Percentiles rank a stretch among this genome's conserved stretches.
These are phyloP conservation scores for Sycobia sp. DNA, from an alignment of 1,140 invertebrate species.

Conservation along the genomic window DNA sequence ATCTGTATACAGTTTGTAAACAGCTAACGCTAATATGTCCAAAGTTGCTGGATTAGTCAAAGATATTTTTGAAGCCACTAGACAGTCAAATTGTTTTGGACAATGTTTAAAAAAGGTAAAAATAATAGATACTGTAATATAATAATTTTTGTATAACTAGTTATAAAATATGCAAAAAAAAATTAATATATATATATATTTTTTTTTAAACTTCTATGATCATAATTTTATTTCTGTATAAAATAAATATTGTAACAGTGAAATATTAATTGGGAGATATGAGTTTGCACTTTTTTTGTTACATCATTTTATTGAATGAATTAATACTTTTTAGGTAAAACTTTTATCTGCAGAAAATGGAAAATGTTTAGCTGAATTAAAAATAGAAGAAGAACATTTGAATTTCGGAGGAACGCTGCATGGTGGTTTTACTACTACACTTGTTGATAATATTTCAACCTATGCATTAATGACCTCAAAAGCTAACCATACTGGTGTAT, in stretches of 20 bases:
- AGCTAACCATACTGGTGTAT: slow-evolving; percentile 69
- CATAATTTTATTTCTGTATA: too few species aligned
- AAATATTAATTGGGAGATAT: too few species aligned
- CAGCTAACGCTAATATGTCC: too few species aligned
- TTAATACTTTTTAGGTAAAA: too few species aligned
- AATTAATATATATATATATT: too few species aligned
- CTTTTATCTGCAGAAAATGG: slow-evolving; percentile 73
- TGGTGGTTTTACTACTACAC: slow-evolving; percentile 80
- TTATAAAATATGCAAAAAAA: too few species aligned
- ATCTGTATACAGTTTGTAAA: too few species aligned
- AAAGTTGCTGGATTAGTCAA: slow-evolving; percentile 51
- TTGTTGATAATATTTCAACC: slow-evolving; percentile 84
- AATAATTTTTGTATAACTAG: too few species aligned
- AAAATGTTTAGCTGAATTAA: slow-evolving; percentile 74
- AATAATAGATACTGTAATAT: background rate
- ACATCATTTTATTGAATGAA: too few species aligned
- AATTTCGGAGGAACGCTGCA: slow-evolving; percentile 80
- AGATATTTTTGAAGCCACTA: slow-evolving; percentile 42
- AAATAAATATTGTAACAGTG: too few species aligned
- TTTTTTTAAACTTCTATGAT: too few species aligned
- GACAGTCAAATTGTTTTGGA: slow-evolving; percentile 53
- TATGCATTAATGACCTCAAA: slow-evolving; percentile 76
- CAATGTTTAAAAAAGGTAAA: slow-evolving; percentile 61
- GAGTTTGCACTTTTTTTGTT: too few species aligned
- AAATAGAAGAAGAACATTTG: slow-evolving; percentile 75